Conservation (phyloP, 2,113 vertebrate species). For the Atrichornis clamosus region DNA sequence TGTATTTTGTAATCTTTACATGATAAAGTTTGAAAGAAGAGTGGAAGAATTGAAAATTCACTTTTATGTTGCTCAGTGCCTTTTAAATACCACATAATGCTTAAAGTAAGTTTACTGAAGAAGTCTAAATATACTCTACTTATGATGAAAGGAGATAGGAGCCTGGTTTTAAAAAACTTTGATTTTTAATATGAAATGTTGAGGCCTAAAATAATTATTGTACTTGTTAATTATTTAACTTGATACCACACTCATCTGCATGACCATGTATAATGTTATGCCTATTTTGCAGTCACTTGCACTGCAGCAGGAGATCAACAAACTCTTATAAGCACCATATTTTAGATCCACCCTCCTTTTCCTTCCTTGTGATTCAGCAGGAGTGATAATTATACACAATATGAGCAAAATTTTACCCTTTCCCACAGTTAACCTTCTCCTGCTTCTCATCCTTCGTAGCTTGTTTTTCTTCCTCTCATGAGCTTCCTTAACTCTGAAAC, state of each 20-base stretch:
- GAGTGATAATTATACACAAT: not conserved
- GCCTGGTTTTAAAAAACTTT: not conserved
- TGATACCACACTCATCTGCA: not conserved
- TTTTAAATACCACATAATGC: not conserved
- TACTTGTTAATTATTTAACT: not conserved
- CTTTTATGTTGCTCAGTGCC: not conserved
- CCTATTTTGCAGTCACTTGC: not conserved
- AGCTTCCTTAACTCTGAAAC: not conserved
- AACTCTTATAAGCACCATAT: not conserved
- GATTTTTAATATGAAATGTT: not conserved
- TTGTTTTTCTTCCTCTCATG: not conserved
- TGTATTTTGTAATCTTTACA: not conserved
- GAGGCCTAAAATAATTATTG: not conserved
- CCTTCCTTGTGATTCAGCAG: slow-evolving; percentile 16
- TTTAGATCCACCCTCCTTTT: not conserved
- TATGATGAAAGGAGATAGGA: not conserved
- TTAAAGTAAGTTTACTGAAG: not conserved
- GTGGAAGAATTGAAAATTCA: not conserved
- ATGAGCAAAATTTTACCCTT: not conserved
- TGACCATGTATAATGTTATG: rapidly evolving
- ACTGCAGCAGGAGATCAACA: not conserved
- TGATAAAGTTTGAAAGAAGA: not conserved
- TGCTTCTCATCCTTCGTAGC: not conserved
- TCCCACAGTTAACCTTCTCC: slow-evolving; percentile 32
- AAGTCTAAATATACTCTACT: not conserved